A percentile compares a stretch with the other conserved stretches of the same genome.
These are phyloP conservation scores for Amphipyra berbera DNA, from an alignment of 2,888 invertebrate genomes.

Conservation along the genomic window DNA sequence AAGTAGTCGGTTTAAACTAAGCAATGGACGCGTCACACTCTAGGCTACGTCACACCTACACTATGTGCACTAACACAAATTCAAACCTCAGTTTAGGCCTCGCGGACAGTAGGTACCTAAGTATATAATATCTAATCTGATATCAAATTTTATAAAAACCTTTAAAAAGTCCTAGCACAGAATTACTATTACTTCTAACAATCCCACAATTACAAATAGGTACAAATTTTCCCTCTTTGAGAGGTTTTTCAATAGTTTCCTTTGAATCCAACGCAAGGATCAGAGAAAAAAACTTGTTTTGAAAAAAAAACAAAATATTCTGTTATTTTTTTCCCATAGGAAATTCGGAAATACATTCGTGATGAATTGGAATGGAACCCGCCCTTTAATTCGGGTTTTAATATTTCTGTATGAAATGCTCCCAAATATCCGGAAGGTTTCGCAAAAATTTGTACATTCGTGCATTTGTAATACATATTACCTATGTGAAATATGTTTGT, in stretches of 20 bases:
- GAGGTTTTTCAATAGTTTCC: slow-evolving; percentile 25
- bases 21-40: no score
- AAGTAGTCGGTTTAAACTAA: no score
- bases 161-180: background rate
- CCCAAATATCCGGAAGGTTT: background rate
- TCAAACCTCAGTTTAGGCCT: no score
- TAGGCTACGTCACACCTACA: no score
- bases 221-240: slow-evolving; percentile 17
- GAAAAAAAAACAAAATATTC: slow-evolving; percentile 6
- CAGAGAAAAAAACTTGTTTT: slow-evolving; percentile 6
- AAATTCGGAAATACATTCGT: slow-evolving; percentile 1
- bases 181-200: slow-evolving; percentile 2
- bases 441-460: background rate
- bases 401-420: slow-evolving; percentile 3
- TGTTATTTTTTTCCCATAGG: background rate
- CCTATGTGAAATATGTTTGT: no score
- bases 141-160: no score
- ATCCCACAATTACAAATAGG: slow-evolving; percentile 19
- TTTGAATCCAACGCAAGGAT: slow-evolving; percentile 16
- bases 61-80: no score
- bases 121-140: no score
- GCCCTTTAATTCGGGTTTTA: slow-evolving; percentile 4
- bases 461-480: background rate
- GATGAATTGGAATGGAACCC: slow-evolving; percentile 4
- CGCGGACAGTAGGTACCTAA: no score